Evolutionary conservation across 2,888 invertebrate genomes (phyloP), one percentile per base, ranked within the genome.

Genomic region (Morpho helenor): DNA sequence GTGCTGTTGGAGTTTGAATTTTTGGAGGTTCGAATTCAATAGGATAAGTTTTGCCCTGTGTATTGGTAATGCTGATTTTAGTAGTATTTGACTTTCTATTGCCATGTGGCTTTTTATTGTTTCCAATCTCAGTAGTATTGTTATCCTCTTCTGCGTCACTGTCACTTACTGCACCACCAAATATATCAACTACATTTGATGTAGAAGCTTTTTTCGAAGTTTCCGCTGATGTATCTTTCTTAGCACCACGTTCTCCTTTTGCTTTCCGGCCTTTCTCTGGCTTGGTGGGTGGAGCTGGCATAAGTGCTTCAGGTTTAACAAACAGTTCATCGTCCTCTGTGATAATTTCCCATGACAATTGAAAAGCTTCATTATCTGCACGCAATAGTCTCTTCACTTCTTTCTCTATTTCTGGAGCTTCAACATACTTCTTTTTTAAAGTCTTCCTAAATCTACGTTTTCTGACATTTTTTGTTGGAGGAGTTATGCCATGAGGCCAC

Each of bases 331-430:
- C 96, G 73, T 97, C 97, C 80, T 97, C 97, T 71, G 95, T 95
- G 22, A 97, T 94, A 0, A 98, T 94, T 77, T 98, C 97, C 94
- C 96, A 98, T 61, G 94, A 95, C 0, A 97, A 95, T 74, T 94
- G 94, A 0, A 95, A 95, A 1, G 99, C 98, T 79, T 99, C 98
- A 76, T 97, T 97, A 77, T 99, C 99, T 43, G 95, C 95, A 65
- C 98, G 92, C 7, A 99, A 89, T 57, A 99, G 87, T 45, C 98
- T 92, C 79, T 98, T 98, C 0, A 99, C 97, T 90, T 99, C 99
- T 79, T 98, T 98, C 77, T 99, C 99, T 66, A 99, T 98, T 89
- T 99, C 99, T 0, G 99, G 98, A 31, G 98, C 97, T 84, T 99
- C 99, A 1, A 97, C 97, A 84, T 96, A 97, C 84, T 99, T 99